Conservation (phyloP, 2,888 invertebrate species). For the Erebia palarica region DNA sequence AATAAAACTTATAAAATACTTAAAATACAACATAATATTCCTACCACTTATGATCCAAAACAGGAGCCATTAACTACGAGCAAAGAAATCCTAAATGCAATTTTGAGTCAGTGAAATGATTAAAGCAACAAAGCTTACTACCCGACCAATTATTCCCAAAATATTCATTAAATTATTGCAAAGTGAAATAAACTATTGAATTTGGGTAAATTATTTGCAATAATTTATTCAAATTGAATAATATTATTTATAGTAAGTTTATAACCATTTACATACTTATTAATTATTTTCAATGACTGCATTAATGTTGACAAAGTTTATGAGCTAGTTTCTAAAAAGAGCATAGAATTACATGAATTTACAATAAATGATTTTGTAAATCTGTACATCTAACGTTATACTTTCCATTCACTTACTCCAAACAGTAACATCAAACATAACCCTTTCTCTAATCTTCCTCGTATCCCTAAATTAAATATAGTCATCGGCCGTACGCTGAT, state of each 20-base stretch:
- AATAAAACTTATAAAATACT: conserved; percentile 56
- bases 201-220: not conserved
- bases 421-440: conserved; percentile 23
- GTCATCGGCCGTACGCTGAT: conserved; percentile 23
- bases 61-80: conserved; percentile 55
- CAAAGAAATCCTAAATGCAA: conserved; percentile 54
- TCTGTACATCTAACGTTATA: not conserved
- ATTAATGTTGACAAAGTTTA: not conserved
- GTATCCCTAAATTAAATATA: conserved; percentile 33
- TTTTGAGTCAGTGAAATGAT: conserved; percentile 53
- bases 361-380: not conserved
- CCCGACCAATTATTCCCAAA: not conserved
- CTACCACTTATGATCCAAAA: conserved; percentile 49
- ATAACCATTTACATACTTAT: not conserved
- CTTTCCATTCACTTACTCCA: conserved; percentile 31
- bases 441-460: conserved; percentile 23
- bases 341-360: not conserved
- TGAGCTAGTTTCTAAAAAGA: not conserved
- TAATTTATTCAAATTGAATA: not conserved
- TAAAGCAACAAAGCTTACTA: not conserved
- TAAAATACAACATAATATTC: conserved; percentile 44
- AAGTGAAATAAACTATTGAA: too few relatives aligned
- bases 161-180: not conserved
- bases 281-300: not conserved
- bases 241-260: too few relatives aligned